phyloP scores from a whole-genome alignment of 2,888 invertebrate genomes.

The Heliconius sara region DNA sequence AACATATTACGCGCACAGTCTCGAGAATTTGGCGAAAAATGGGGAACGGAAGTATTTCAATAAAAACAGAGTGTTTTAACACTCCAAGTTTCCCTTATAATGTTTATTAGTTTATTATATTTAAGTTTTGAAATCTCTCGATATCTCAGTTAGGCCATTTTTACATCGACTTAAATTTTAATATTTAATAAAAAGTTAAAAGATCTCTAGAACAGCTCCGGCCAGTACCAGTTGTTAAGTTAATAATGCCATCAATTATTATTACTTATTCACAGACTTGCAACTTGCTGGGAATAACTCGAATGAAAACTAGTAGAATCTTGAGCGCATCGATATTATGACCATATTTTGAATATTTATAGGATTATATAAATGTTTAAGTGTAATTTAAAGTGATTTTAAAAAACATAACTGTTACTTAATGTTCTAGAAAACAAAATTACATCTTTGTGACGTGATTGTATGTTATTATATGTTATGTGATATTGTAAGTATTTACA shows the following conservation, averaged over 20 bases:
- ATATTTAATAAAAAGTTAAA: slow-evolving; percentile 18
- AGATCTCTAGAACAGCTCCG: slow-evolving; percentile 5
- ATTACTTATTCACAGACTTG: slow-evolving; percentile 27
- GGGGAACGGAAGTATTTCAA: too few species aligned
- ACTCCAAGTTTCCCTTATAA: not conserved
- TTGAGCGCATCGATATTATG: slow-evolving; percentile 28
- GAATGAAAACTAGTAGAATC: slow-evolving; percentile 38
- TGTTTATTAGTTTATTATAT: not conserved
- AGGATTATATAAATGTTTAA: slow-evolving; percentile 23
- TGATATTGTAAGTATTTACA: not conserved
- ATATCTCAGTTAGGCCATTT: not conserved
- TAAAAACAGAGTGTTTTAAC: too few species aligned
- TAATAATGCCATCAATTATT: slow-evolving; percentile 35
- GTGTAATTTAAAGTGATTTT: not conserved
- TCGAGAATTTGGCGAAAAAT: too few species aligned
- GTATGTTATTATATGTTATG: not conserved
- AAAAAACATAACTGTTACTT: not conserved
- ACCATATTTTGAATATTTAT: slow-evolving; percentile 28
- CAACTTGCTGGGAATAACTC: slow-evolving; percentile 30
- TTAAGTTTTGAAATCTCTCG: not conserved
- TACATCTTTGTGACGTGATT: not conserved
- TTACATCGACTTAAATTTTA: not conserved
- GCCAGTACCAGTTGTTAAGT: slow-evolving; percentile 26
- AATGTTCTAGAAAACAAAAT: slow-evolving; percentile 1
- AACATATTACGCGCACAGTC: too few species aligned